Base-by-base conservation (phyloP, 2,888 invertebrate genomes). In the Trichopoda pennipes region DNA sequence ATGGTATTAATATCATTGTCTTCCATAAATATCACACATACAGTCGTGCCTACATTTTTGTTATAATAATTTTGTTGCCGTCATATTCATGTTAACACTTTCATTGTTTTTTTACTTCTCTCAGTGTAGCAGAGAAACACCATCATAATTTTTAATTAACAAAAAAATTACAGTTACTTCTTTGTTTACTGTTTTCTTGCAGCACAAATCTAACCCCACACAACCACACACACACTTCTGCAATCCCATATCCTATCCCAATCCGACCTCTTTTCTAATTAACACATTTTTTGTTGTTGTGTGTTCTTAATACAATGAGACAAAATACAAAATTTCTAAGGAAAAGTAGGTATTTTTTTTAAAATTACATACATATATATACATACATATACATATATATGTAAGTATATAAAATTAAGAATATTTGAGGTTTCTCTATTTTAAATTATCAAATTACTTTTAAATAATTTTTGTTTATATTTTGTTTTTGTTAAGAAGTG, bases 21-120 rank as follows among this genome's bases (percentile, higher is more conserved):
- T 17, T 72, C 49, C 17, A 63, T n/a, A 74, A 74, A 55, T n/a
- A n/a, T 28, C 63, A 19, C 47, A 35, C 19, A 16, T 44, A 16
- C 28, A 28, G 4, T 4, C 28, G 28, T 28, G 8, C 8, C 7
- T 4, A 28, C 28, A 28, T 56, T 44, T 28, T 44, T 28, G 38
- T 38, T 14, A 38, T 56, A 55, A 42, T 12, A 16, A 16, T 60
- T 32, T 35, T 58, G 17, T 6, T 60, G 72, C 23, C 17, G 49
- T 73, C 61, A 63, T 55, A 32, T 44, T 55, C 14, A 21, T 28
- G 42, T 51, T 32, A 16, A 53, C 32, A 32, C 10, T 21, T n/a
- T 55, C 73, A 63, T 73, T 73, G 63, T 63, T 73, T n/a, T n/a
- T n/a, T 63, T 44, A 73, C n/a, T 73, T 73, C 53, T 55, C 44